These are phyloP conservation scores for Turritopsis dohrnii DNA, from an alignment of 30 jellyfish, hydroid and myxozoan species.

Conservation along the genomic window DNA sequence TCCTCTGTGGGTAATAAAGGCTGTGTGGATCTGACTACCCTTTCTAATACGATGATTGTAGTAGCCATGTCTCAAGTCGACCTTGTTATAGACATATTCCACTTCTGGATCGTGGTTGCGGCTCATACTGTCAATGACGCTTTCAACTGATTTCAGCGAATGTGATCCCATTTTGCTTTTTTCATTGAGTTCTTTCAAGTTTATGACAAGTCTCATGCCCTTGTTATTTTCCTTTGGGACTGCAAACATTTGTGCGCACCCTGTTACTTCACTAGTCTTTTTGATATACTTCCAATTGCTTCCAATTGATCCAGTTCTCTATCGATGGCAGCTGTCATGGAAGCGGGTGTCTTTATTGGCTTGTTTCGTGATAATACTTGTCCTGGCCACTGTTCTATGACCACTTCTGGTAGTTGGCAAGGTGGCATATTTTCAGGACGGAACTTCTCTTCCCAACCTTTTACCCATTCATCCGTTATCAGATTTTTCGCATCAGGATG, in stretches of 20 bases:
- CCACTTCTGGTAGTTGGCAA: too few relatives aligned
- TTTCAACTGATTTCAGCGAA: neutral
- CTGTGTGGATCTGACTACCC: neutral
- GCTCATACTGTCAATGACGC: neutral
- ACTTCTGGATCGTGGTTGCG: neutral
- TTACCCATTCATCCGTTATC: too few relatives aligned
- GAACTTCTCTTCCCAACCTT: too few relatives aligned
- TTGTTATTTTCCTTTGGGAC: neutral
- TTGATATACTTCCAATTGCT: neutral
- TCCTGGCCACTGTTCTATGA: too few relatives aligned
- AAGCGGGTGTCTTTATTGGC: neutral
- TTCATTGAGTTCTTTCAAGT: neutral
- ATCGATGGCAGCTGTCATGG: neutral
- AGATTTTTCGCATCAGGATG: too few relatives aligned
- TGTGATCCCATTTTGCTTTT: neutral
- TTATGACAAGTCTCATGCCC: neutral
- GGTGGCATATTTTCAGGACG: too few relatives aligned
- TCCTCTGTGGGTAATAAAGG: neutral
- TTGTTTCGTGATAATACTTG: too few relatives aligned
- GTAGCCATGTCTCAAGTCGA: neutral
- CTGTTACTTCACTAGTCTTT: neutral
- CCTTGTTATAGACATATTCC: neutral
- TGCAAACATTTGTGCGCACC: neutral
- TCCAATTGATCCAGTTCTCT: neutral
- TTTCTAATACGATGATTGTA: neutral